phyloP scores from a whole-genome alignment of 2,888 invertebrate genomes.

The Trichogramma evanescens region DNA sequence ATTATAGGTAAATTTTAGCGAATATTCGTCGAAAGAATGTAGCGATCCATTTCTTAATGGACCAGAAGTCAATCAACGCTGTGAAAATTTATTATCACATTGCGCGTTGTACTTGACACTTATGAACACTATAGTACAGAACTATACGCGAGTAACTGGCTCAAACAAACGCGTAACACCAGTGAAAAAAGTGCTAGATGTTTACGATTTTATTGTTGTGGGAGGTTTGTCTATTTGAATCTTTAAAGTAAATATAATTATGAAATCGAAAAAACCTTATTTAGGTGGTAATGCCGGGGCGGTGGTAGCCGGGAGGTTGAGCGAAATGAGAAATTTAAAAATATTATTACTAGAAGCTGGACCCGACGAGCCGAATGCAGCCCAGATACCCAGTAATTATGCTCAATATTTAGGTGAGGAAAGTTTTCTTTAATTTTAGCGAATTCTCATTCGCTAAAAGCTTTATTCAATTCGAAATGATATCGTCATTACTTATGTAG shows the following conservation, averaged over 20 bases:
- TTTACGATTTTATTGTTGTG: slow-evolving; percentile 61
- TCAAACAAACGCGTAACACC: slow-evolving; percentile 53
- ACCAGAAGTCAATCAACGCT: slow-evolving; percentile 20
- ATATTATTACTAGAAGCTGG: slow-evolving; percentile 65
- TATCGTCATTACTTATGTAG: slow-evolving; percentile 21
- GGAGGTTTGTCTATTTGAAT: slow-evolving; percentile 45
- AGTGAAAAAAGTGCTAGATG: slow-evolving; percentile 39
- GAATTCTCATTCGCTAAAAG: slow-evolving; percentile 3
- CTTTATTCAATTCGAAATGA: neutral
- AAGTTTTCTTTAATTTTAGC: neutral
- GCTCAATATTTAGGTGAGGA: slow-evolving; percentile 31
- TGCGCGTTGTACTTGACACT: slow-evolving; percentile 27
- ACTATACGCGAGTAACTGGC: slow-evolving; percentile 26
- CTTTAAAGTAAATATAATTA: neutral
- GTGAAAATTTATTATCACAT: slow-evolving; percentile 16
- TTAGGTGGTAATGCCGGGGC: slow-evolving; percentile 57
- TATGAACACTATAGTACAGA: slow-evolving; percentile 27
- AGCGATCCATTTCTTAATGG: slow-evolving; percentile 27
- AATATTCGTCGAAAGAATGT: neutral
- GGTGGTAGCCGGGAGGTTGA: slow-evolving; percentile 56
- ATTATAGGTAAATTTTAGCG: neutral
- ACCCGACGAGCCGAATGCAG: slow-evolving; percentile 59
- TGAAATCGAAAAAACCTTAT: neutral
- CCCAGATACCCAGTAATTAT: slow-evolving; percentile 41
- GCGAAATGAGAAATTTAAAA: slow-evolving; percentile 58